Conservation (phyloP, 2,797 vertebrate genomes). For the Masticophis lateralis region DNA sequence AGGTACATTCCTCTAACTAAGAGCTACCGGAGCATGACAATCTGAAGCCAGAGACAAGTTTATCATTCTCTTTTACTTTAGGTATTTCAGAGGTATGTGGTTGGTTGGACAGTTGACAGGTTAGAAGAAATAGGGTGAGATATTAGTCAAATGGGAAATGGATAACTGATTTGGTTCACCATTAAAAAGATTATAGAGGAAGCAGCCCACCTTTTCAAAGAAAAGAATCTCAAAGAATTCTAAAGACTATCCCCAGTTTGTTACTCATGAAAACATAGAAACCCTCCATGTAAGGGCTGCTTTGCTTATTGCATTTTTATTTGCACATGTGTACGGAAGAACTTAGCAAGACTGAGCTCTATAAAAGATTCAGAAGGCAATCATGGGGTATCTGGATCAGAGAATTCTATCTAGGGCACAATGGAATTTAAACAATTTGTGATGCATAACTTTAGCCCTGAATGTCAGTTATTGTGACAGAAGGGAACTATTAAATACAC, state of each 20-base stretch:
- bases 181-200: constrained; percentile 6
- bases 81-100: constrained; percentile 6
- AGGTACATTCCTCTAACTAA: background rate
- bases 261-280: background rate
- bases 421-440: background rate
- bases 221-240: background rate
- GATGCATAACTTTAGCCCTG: background rate
- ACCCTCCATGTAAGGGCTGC: background rate
- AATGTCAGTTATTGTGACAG: background rate
- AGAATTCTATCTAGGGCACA: background rate
- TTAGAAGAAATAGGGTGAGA: constrained; percentile 23
- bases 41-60: background rate
- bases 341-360: background rate
- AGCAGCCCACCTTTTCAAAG: constrained; percentile 29
- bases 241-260: background rate
- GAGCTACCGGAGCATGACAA: background rate
- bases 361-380: background rate
- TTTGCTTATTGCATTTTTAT: accelerated
- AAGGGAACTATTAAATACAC: background rate
- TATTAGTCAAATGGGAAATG: constrained; percentile 28
- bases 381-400: background rate
- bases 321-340: background rate
- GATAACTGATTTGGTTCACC: constrained; percentile 19
- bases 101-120: constrained; percentile 1
- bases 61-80: background rate